phyloP scores from a whole-genome alignment of 2,888 invertebrate genomes.

The Eristalinus sepulchralis region DNA sequence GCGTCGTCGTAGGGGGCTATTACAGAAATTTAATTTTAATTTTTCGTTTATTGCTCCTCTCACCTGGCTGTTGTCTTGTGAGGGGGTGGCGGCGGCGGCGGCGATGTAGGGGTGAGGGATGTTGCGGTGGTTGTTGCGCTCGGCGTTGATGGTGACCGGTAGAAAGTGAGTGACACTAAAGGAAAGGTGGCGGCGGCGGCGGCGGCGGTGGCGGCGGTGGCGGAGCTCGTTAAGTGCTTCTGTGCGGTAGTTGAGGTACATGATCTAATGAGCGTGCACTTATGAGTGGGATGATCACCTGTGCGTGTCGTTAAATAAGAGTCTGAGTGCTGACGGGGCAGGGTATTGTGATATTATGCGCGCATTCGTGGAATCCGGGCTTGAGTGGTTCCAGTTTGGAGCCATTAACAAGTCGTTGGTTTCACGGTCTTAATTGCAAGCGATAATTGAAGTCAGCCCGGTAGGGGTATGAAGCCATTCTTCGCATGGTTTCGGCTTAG shows the following conservation, averaged over 20 bases:
- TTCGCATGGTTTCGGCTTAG: slow-evolving; percentile 9
- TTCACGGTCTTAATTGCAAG: slow-evolving; percentile 41
- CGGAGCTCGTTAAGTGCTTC: background rate
- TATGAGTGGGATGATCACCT: slow-evolving; percentile 44
- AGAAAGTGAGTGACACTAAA: slow-evolving; percentile 35
- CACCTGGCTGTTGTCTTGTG: slow-evolving; percentile 37
- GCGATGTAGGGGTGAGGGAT: background rate
- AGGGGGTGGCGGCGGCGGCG: background rate
- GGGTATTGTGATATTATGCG: background rate
- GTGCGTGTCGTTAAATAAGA: slow-evolving; percentile 24
- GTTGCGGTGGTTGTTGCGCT: slow-evolving; percentile 39
- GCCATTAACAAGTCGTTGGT: slow-evolving; percentile 46
- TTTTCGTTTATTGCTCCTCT: slow-evolving; percentile 61
- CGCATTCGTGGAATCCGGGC: slow-evolving; percentile 39
- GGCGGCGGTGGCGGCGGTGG: slow-evolving; percentile 21
- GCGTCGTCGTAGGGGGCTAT: slow-evolving; percentile 28
- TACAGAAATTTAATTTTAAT: slow-evolving; percentile 69
- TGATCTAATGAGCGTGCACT: slow-evolving; percentile 52
- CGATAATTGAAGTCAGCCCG: slow-evolving; percentile 23
- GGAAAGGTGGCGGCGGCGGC: slow-evolving; percentile 33
- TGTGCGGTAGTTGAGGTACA: background rate
- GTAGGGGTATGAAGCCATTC: slow-evolving; percentile 23
- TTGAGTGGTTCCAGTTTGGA: slow-evolving; percentile 9
- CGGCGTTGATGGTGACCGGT: background rate
- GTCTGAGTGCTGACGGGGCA: background rate